A percentile compares a stretch with the other conserved stretches of the same genome.
Evolutionary conservation across 2,113 vertebrate species (phyloP).

Genomic region (Grallaria varia): DNA sequence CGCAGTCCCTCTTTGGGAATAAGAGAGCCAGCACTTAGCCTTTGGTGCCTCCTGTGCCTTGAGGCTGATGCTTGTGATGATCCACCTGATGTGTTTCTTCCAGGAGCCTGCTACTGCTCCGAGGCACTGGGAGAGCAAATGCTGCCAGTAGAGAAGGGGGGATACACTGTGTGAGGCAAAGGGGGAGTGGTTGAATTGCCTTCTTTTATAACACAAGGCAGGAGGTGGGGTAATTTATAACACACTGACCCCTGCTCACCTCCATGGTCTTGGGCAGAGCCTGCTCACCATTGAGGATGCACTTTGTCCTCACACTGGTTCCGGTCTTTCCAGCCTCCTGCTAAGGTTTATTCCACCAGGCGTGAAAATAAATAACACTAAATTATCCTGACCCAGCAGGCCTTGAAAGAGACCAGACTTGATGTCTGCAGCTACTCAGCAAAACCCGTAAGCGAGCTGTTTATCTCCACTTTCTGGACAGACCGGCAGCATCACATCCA

Average conservation of each 20-base stretch:
- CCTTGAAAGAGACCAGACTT: neutral
- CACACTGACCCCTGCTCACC: rapidly evolving
- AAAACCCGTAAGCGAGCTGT: neutral
- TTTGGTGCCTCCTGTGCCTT: neutral
- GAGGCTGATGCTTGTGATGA: neutral
- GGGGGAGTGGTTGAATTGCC: rapidly evolving
- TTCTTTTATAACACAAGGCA: neutral
- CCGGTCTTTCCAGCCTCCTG: neutral
- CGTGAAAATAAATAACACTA: neutral
- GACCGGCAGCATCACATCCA: neutral
- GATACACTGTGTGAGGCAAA: rapidly evolving
- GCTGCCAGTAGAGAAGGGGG: neutral
- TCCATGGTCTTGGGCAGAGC: neutral
- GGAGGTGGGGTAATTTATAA: neutral
- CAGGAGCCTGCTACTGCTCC: neutral
- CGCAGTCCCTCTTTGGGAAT: rapidly evolving
- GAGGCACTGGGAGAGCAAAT: neutral
- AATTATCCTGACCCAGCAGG: neutral
- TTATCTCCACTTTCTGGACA: neutral
- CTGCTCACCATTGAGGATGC: rapidly evolving
- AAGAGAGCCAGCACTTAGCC: neutral
- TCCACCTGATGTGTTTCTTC: neutral
- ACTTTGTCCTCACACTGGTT: neutral
- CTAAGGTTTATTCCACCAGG: neutral
- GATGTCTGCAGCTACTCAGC: neutral